Percentiles rank a stretch among this genome's conserved stretches.
Conservation (phyloP, 2,797 vertebrate species). For the Pterois miles region DNA sequence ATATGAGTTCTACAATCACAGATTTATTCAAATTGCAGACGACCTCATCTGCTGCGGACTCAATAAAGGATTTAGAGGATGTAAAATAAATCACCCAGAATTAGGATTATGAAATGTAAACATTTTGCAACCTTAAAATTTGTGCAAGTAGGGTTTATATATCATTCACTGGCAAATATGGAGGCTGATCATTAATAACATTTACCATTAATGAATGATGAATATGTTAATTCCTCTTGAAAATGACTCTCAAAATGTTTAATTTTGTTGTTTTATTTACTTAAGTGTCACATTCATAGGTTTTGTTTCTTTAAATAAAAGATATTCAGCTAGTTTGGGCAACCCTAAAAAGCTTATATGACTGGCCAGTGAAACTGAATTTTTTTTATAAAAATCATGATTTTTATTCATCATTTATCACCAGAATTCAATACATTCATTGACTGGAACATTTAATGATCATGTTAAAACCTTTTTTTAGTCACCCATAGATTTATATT, state of each 20-base stretch:
- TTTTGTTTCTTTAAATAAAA: not conserved
- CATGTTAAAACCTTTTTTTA: constrained; percentile 3
- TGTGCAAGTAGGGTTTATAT: not conserved
- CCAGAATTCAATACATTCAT: constrained; percentile 32
- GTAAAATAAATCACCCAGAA: not conserved
- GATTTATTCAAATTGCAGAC: not conserved
- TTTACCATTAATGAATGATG: not conserved
- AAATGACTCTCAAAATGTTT: not conserved
- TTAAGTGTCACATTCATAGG: too few relatives aligned
- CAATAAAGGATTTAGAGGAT: not conserved
- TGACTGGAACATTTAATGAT: constrained; percentile 12
- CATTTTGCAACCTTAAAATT: not conserved
- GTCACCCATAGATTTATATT: constrained; percentile 12
- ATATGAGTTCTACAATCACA: not conserved
- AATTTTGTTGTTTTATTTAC: not conserved
- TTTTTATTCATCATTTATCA: constrained; percentile 31
- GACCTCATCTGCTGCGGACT: not conserved
- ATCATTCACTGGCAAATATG: not conserved
- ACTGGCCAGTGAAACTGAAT: not conserved
- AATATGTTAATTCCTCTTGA: not conserved
- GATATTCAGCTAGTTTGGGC: not conserved
- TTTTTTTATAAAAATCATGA: constrained; percentile 11
- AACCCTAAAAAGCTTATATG: not conserved
- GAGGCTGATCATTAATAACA: not conserved
- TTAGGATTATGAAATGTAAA: not conserved